A percentile compares a stretch with the other conserved stretches of the same genome.
Evolutionary conservation across 2,113 vertebrate genomes (phyloP).

Genomic region (Gallinago undulata): DNA sequence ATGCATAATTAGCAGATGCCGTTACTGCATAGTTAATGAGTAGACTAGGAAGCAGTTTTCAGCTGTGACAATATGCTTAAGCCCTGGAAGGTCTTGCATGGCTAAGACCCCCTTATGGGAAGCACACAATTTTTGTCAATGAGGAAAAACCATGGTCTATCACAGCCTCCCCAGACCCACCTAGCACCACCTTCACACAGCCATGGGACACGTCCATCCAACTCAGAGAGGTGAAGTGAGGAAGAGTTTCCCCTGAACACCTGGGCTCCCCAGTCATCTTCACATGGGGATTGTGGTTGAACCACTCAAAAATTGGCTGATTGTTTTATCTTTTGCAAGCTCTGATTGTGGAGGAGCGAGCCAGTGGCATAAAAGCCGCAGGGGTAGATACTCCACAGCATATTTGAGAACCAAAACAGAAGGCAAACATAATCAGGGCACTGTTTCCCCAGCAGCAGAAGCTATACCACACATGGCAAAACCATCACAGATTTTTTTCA

Average conservation of each 20-base stretch:
- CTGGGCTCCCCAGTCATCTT: neutral
- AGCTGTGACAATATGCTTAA: neutral
- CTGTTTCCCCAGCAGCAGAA: neutral
- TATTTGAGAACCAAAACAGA: neutral
- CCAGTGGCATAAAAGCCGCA: neutral
- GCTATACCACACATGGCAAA: neutral
- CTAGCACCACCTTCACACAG: neutral
- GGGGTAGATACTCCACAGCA: neutral
- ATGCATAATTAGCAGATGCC: neutral
- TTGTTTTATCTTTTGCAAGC: neutral
- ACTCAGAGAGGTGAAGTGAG: neutral
- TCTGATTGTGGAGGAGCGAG: neutral
- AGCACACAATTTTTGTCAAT: neutral
- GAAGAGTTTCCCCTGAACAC: neutral
- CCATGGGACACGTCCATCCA: accelerated
- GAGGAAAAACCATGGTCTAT: neutral
- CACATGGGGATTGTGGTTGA: neutral
- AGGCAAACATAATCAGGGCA: neutral
- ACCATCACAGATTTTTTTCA: constrained; percentile 3
- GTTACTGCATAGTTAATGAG: neutral
- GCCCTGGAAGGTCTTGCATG: neutral
- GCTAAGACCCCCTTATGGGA: neutral
- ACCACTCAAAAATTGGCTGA: neutral
- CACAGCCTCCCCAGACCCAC: neutral
- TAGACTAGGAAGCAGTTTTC: neutral